Conservation (phyloP, 2,797 vertebrate genomes). For the Craterocephalus amniculus region DNA sequence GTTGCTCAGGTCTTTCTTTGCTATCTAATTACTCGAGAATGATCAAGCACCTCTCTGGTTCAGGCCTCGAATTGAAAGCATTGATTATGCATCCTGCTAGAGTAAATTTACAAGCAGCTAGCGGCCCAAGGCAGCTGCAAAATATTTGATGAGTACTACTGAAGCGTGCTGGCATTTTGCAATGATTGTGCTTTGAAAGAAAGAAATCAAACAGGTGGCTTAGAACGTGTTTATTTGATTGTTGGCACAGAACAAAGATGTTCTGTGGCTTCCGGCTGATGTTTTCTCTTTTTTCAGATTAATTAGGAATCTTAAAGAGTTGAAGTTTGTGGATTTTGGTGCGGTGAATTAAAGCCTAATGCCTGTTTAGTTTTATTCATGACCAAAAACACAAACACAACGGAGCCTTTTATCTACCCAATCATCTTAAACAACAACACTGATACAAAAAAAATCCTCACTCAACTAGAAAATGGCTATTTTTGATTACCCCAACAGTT, state of each 20-base stretch:
- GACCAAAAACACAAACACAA: background rate
- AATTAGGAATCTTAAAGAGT: background rate
- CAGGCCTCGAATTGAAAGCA: conserved; percentile 48
- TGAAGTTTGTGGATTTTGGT: background rate
- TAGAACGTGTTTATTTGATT: conserved; percentile 23
- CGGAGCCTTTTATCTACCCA: background rate
- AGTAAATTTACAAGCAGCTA: conserved; percentile 56
- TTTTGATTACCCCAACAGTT: background rate
- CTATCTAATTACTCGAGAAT: conserved; percentile 55
- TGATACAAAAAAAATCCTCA: background rate
- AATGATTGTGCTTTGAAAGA: conserved; percentile 19
- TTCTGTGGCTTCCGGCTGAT: background rate
- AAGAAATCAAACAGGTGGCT: conserved; percentile 21
- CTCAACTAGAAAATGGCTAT: background rate
- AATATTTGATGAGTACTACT: conserved; percentile 28
- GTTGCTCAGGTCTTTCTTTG: conserved; percentile 45
- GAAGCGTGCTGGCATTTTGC: conserved; percentile 41
- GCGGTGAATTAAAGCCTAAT: background rate
- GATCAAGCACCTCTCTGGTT: conserved; percentile 40
- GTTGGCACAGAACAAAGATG: conserved; percentile 10
- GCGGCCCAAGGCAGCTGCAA: conserved; percentile 27
- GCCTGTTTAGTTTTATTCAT: background rate
- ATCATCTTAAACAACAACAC: background rate
- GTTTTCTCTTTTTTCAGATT: conserved; percentile 7
- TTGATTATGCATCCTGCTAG: conserved; percentile 56